Evolutionary conservation across 2,113 vertebrate genomes (phyloP), one percentile per base, ranked within the genome.

Genomic region (Hiodon alosoides): DNA sequence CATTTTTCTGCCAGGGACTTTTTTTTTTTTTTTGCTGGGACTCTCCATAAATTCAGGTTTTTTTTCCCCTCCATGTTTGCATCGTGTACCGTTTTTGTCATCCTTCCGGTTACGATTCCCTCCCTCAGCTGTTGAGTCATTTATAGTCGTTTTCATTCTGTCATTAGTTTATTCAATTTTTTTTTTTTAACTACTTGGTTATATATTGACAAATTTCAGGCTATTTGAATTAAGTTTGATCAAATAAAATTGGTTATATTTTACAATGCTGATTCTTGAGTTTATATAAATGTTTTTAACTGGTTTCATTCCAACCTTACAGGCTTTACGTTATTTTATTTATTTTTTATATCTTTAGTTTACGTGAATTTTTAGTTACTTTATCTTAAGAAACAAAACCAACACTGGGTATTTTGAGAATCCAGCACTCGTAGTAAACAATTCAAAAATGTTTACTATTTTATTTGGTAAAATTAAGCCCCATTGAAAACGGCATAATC

Each of bases 141-240:
- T 69, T 16, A 47, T 9, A 31, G 61, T 51, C 53, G 8, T 51
- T 61, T 9, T 7, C 55, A 64, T 62, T 76, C 59, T 75, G 64
- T 71, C 61, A 5, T 16, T 77, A 64, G 52, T 79, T 77, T 76
- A 80, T 72, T 82, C 46, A 67, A 66, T 16, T 82, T 86, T 85
- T 82, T 73, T 84, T 80, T 81, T 78, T 82, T 85, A 84, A 84
- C 31, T 76, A 84, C 78, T 78, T 77, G 79, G 78, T 86, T 81
- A 80, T 81, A 76, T 83, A 83, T 78, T 77, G 79, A 82, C 84
- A 79, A 81, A 72, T 70, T 86, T 84, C 85, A 86, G 84, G 82
- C 87, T 85, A 81, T 84, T 85, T 85, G 73, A 86, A 84, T 86
- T 83, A 87, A 79, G 81, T 86, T 88, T 88, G 83, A 87, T 87